Evolutionary conservation across 2,797 vertebrate species (phyloP), one percentile per base, ranked within the genome.

Genomic region (Rhabdomys pumilio): DNA sequence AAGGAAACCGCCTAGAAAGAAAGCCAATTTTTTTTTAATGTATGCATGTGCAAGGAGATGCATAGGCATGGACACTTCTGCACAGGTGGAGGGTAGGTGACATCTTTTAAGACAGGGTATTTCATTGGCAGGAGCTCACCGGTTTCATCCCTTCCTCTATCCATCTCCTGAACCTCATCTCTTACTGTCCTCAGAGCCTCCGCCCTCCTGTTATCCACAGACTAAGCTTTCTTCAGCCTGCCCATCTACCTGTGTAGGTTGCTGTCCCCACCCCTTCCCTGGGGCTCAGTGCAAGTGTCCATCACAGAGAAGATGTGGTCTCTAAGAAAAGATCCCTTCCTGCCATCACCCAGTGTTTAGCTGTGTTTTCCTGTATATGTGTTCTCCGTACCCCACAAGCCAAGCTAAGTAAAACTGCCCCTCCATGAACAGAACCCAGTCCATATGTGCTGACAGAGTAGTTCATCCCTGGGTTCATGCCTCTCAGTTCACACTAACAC

Each of bases 1-100:
- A 90, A 95, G 38, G 63, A 92, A 96, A 79, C 15, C n/a, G 31
- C 26, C 34, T 79, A 57, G 38, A 90, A 96, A 24, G 34, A 88
- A 94, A 95, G 75, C 29, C 38, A 38, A 41, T 0, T 3, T 12
- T 67, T 65, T 38, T 67, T 1, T 31, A 65, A 24, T 53, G 20
- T 47, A 5, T 24, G 22, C 3, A 6, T 86, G 83, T 50, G 11
- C 34, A 11, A 26, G 50, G 34, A 53, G 31, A 38, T 26, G 20
- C 11, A 0, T 15, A n/a, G 34, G 65, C 69, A 72, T 20, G 34
- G 67, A 19, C 31, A 26, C 13, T 24, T 72, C 2, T 26, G 12
- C 11, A 26, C 34, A 38, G 47, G 22, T 9, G 26, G 6, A n/a
- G 31, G 11, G 29, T 44, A 86, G 61, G 50, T n/a, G 20, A 85